Evolutionary conservation across 2,797 vertebrate genomes (phyloP).

Genomic region (Cetoscarus ocellatus): DNA sequence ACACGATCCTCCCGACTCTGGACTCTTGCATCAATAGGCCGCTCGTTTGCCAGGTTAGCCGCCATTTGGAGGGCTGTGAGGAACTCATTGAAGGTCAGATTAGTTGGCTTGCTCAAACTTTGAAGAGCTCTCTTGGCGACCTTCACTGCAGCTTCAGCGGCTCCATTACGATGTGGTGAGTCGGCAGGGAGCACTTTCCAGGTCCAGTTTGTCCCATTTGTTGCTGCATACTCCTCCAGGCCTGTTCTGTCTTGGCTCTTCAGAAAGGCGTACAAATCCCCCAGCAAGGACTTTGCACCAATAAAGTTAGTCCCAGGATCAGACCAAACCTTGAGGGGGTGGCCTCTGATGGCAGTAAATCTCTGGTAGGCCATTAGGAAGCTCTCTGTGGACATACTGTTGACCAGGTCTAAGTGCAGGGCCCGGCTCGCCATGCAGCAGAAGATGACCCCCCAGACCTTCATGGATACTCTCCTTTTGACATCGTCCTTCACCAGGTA

Average conservation of each 20-base stretch:
- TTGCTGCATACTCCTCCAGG: too few species aligned
- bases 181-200: too few species aligned
- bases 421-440: slow-evolving; percentile 39
- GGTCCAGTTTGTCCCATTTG: too few species aligned
- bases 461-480: slow-evolving; percentile 29
- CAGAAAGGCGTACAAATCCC: not conserved
- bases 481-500: slow-evolving; percentile 45
- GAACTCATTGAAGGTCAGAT: too few species aligned
- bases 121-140: too few species aligned
- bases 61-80: too few species aligned
- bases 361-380: slow-evolving; percentile 31
- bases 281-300: slow-evolving; percentile 11
- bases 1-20: too few species aligned
- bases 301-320: slow-evolving; percentile 27
- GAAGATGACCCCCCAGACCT: slow-evolving; percentile 37
- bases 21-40: too few species aligned
- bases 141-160: too few species aligned
- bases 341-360: slow-evolving; percentile 26
- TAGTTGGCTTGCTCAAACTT: too few species aligned
- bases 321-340: slow-evolving; percentile 43
- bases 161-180: too few species aligned
- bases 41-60: too few species aligned
- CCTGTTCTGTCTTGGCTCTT: not conserved
- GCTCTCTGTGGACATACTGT: not conserved
- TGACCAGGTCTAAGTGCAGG: slow-evolving; percentile 30